Percentiles rank a stretch among this genome's conserved stretches.
Conservation (phyloP, 1,140 invertebrate genomes). For the Heliconius nattereri region DNA sequence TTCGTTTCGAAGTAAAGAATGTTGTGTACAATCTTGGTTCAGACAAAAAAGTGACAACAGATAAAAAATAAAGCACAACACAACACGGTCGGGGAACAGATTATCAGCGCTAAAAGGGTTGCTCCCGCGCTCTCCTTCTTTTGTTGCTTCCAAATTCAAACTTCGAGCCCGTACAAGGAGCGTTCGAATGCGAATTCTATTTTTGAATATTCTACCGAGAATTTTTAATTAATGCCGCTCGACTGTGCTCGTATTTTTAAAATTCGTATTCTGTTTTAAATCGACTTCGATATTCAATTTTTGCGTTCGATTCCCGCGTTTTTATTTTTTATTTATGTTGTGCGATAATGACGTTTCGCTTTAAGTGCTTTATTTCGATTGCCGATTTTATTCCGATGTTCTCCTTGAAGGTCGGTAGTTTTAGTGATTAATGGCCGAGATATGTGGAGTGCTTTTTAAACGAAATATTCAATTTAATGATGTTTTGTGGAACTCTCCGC, state of each 20-base stretch:
- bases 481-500: slow-evolving; percentile 69
- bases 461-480: slow-evolving; percentile 81
- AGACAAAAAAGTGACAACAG: slow-evolving; percentile 80
- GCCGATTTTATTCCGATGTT: slow-evolving; percentile 80
- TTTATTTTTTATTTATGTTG: slow-evolving; percentile 79
- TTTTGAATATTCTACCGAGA: slow-evolving; percentile 81
- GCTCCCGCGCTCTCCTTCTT: slow-evolving; percentile 78
- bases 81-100: slow-evolving; percentile 78
- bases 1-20: slow-evolving; percentile 81
- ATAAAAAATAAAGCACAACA: slow-evolving; percentile 73
- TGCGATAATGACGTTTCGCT: slow-evolving; percentile 81
- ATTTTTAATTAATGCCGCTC: slow-evolving; percentile 81
- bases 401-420: slow-evolving; percentile 79
- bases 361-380: slow-evolving; percentile 81
- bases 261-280: slow-evolving; percentile 79
- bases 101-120: slow-evolving; percentile 81
- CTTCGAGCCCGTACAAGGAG: slow-evolving; percentile 78
- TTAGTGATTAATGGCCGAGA: slow-evolving; percentile 80
- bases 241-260: slow-evolving; percentile 78
- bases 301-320: slow-evolving; percentile 76
- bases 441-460: slow-evolving; percentile 80
- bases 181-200: slow-evolving; percentile 81
- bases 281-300: slow-evolving; percentile 80
- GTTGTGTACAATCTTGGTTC: slow-evolving; percentile 80
- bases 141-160: slow-evolving; percentile 80